Evolutionary conservation across 2,113 vertebrate genomes (phyloP).

Genomic region (Chaetodon auriga): DNA sequence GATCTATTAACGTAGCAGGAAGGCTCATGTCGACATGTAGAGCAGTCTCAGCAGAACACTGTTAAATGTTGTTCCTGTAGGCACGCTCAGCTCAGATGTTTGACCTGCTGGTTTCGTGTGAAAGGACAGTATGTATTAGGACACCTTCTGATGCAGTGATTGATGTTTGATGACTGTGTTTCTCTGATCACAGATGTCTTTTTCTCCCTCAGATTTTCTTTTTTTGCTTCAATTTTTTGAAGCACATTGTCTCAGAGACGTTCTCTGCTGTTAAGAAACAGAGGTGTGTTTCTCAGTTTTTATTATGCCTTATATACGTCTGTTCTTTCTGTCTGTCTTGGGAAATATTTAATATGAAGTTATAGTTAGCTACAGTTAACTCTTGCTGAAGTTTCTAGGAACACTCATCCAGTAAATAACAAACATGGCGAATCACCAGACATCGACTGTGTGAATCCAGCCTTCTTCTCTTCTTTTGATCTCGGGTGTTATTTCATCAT

Average conservation of each 20-base stretch:
- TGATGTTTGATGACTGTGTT: not conserved
- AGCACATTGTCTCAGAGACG: constrained; percentile 99
- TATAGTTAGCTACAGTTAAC: not conserved
- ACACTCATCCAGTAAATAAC: not conserved
- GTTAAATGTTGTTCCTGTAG: not conserved
- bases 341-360: not conserved
- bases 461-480: not conserved
- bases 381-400: not conserved
- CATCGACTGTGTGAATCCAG: not conserved
- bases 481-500: constrained; percentile 10
- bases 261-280: constrained; percentile 93
- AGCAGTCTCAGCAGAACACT: not conserved
- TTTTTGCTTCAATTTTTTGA: constrained; percentile 99
- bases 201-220: constrained; percentile 93
- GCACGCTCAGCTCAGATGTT: too few species aligned
- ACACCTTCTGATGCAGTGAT: not conserved
- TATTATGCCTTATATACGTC: not conserved
- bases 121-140: not conserved
- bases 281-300: constrained; percentile 83
- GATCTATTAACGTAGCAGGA: not conserved
- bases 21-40: not conserved
- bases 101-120: not conserved
- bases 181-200: not conserved
- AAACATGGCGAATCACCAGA: not conserved
- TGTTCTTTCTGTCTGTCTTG: not conserved